Base-by-base conservation (phyloP, 2,888 invertebrate genomes). In the Perizoma affinitatum region DNA sequence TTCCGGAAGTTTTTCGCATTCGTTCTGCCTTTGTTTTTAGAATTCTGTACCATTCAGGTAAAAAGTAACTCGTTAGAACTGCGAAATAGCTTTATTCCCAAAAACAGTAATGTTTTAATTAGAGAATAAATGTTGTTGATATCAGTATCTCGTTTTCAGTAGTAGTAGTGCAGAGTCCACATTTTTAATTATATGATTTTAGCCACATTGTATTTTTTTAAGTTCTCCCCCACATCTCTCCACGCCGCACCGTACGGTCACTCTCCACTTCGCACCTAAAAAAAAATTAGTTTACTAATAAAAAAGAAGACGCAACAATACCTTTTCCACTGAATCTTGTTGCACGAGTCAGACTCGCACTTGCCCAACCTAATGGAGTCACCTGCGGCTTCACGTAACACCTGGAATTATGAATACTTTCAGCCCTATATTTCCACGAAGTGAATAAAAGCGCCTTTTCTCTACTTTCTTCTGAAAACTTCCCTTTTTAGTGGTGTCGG, bases 1-100 rank as follows among this genome's bases (percentile, higher is more conserved):
- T 83, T 80, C 71, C 73, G 76, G 71, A 84, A 82, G 74, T 84
- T 85, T 83, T 79, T 74, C 80, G 77, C 79, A 81, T 82, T 80
- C 76, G 72, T 75, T 76, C 73, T 71, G 69, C 75, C 76, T 78
- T 76, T 79, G 79, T 81, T 86, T 84, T 80, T 49, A 44, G 61
- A 34, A 54, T 62, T 47, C 57, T 38, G n/a, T 45, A 44, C 5
- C n/a, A 10, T 35, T 40, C 42, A 34, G 4, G 51, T n/a, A 33
- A 46, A 38, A 35, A 5, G 8, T 9, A 6, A 44, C 6, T 10
- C 6, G 11, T 22, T 6, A 1, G 9, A 4, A 8, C 5, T 5
- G 9, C n/a, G 0, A 22, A 22, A 22, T 22, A 3, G 22, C n/a
- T n/a, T n/a, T 22, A 22, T 22, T 3, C 22, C 22, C 1, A 22